Evolutionary conservation across 2,888 invertebrate genomes (phyloP), one percentile per base, ranked within the genome.

Genomic region (Mactromeris polynyma): DNA sequence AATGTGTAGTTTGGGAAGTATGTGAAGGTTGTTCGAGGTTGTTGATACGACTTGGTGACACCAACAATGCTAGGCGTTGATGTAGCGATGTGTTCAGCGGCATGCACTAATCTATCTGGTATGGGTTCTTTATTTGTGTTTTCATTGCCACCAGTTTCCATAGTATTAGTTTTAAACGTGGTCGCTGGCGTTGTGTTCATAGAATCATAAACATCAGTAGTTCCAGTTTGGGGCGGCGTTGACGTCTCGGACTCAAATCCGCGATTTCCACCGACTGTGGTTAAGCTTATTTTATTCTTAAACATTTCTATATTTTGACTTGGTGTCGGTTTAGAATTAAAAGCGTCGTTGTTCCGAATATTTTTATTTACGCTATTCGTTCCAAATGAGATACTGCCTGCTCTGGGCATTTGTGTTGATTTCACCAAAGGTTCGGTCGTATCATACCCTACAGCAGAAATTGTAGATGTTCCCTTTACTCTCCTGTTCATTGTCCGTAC

Each of bases 1-100:
- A 81, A 81, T 6, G 54, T 54, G 33, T 84, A 84, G 21, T 77
- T 84, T 78, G 84, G 84, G 3, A 54, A 46, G 26, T 84, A 84
- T 1, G 77, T 69, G n/a, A 54, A 36, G 0, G 84, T 84, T 77
- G 84, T 78, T 17, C 19, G 38, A 2, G 83, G 31, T 33, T 40
- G 40, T n/a, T 79, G 9, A 46, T 42, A 40, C 2, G 40, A 40
- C 4, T 17, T 21, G 11, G 40, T 79, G 33, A 42, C 40, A 42
- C 11, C 1, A 40, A 21, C 17, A 40, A n/a, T 46, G 2, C 11
- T 26, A 2, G 21, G n/a, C 0, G 64, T 82, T 2, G 83, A 31
- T n/a, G 73, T 11, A 77, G 38, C 78, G 19, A 84, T 38, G 36
- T 84, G 51, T 36, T 54, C 84, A 33, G 84, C 51, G 14, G 26